Evolutionary conservation across 1,140 invertebrate genomes (phyloP).

Genomic region (Mercenaria mercenaria): DNA sequence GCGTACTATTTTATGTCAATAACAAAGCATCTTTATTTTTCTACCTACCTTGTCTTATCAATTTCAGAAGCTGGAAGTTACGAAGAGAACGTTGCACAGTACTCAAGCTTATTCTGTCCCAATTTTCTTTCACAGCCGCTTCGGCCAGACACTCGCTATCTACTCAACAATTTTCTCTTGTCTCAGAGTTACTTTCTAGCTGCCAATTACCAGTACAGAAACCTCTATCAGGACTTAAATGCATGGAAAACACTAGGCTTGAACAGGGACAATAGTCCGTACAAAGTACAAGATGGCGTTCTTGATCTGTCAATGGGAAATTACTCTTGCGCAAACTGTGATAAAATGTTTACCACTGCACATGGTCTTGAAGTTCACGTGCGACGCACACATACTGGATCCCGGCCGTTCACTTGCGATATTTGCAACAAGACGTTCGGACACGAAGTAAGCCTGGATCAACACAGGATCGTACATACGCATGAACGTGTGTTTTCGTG

Average conservation of each 20-base stretch:
- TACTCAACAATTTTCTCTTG: slow-evolving; percentile 52
- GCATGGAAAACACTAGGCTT: neutral
- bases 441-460: slow-evolving; percentile 97
- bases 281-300: slow-evolving; percentile 37
- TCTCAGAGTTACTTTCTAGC: slow-evolving; percentile 47
- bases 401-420: slow-evolving; percentile 97
- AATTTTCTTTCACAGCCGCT: slow-evolving; percentile 8
- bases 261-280: neutral
- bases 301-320: slow-evolving; percentile 81
- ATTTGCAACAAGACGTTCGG: slow-evolving; percentile 98
- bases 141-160: slow-evolving; percentile 23
- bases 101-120: slow-evolving; percentile 34
- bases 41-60: no score
- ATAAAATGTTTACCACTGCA: slow-evolving; percentile 98
- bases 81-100: neutral
- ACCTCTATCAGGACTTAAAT: neutral
- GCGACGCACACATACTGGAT: slow-evolving; percentile 95
- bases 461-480: slow-evolving; percentile 95
- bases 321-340: slow-evolving; percentile 98
- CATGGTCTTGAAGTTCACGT: slow-evolving; percentile 97
- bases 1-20: no score
- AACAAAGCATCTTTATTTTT: no score
- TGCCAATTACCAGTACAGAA: slow-evolving; percentile 30
- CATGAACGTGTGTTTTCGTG: slow-evolving; percentile 98
- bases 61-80: neutral